Evolutionary conservation across 2,888 invertebrate species (phyloP).

Genomic region (Drosophila fungiperda): DNA sequence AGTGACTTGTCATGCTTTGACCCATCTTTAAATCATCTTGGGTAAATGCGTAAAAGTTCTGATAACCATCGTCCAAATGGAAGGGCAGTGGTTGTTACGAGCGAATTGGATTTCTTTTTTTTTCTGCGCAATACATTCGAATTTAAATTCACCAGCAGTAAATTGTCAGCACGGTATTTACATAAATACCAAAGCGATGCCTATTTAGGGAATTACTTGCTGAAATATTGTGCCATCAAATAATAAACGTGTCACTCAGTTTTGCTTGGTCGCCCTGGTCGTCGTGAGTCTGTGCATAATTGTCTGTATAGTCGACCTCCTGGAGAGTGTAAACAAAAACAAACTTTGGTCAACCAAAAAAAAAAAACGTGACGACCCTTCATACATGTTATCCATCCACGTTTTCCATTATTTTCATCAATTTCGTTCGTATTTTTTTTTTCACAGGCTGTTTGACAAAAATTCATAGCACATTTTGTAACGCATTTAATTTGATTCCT

Average conservation of each 20-base stretch:
- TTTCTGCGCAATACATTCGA: slow-evolving; percentile 45
- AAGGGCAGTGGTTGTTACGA: slow-evolving; percentile 47
- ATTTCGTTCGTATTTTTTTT: slow-evolving; percentile 55
- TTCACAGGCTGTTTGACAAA: slow-evolving; percentile 18
- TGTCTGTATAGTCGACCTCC: slow-evolving; percentile 35
- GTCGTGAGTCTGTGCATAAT: slow-evolving; percentile 61
- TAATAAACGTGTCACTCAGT: slow-evolving; percentile 56
- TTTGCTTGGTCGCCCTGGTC: neutral
- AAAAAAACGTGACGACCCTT: slow-evolving; percentile 9
- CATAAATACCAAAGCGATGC: slow-evolving; percentile 46
- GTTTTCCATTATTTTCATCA: slow-evolving; percentile 69
- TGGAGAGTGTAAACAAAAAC: slow-evolving; percentile 41
- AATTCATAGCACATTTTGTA: slow-evolving; percentile 50
- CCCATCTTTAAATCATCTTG: slow-evolving; percentile 39
- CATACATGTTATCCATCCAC: slow-evolving; percentile 15
- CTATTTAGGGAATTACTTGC: slow-evolving; percentile 53
- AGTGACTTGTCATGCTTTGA: slow-evolving; percentile 25
- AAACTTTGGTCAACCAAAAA: slow-evolving; percentile 35
- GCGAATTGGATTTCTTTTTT: slow-evolving; percentile 12
- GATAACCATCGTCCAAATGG: neutral
- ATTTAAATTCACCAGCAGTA: slow-evolving; percentile 54
- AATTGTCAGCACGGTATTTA: slow-evolving; percentile 30
- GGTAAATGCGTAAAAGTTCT: slow-evolving; percentile 58
- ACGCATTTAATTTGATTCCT: slow-evolving; percentile 34
- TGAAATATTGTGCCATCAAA: slow-evolving; percentile 51